Evolutionary conservation across 2,797 vertebrate species (phyloP), one percentile per base, ranked within the genome.

Genomic region (Prunella strophiata): DNA sequence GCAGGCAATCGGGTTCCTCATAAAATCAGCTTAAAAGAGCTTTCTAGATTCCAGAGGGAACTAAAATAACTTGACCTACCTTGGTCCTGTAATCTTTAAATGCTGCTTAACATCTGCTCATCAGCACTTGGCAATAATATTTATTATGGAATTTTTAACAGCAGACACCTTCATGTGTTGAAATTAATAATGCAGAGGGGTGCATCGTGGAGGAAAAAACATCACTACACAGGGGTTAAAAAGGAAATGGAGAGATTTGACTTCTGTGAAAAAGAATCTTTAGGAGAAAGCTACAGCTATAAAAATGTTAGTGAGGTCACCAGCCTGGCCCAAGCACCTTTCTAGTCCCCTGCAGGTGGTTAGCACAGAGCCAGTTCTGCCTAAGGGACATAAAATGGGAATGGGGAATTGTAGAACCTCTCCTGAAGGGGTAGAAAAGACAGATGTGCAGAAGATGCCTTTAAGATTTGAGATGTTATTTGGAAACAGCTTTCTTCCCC

Each of bases 21-120:
- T 84, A 85, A 96, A 97, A 97, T 97, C 97, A 92, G 96, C 96
- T 97, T 96, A 96, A 96, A 96, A 96, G 91, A 79, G 95, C 94
- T 89, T 91, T 91, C 82, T 87, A 65, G 63, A 96, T 94, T 88
- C 87, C 92, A 94, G 88, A 92, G 96, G 92, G 89, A 95, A 86
- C 94, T 25, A 94, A 97, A 97, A 97, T 96, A 95, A 96, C 94
- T 73, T 95, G 93, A 97, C 96, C 96, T 96, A 91, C 91, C 95
- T 97, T 88, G 47, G 89, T 92, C 86, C 85, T 84, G 51, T 97
- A 97, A 96, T 96, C 96, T 96, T 96, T 96, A 97, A 96, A 97
- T 96, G 93, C 96, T 52, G 88, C 81, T 94, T 88, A 93, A 95
- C 92, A 94, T 96, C 93, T 97, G 95, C 88, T 74, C 55, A 62